These are phyloP conservation scores for Pachypeltis micranthus DNA, from an alignment of 1,140 invertebrate species.

Conservation along the genomic window DNA sequence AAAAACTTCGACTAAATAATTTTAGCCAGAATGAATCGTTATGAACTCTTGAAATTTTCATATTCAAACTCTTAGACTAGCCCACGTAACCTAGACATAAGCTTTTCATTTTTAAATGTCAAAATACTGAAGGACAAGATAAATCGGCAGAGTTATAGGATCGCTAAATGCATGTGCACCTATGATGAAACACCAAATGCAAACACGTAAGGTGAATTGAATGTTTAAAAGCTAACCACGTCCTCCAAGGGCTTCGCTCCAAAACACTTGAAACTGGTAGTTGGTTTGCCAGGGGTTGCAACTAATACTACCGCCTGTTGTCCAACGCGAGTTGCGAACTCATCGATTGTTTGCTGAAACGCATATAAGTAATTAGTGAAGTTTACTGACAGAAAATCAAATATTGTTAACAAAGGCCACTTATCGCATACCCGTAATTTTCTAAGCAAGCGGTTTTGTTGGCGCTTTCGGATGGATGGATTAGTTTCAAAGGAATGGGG, in stretches of 20 bases:
- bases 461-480: slow-evolving; percentile 88
- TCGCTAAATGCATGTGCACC: too few relatives aligned
- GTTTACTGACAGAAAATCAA: neutral
- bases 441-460: slow-evolving; percentile 84
- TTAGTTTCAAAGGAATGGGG: slow-evolving; percentile 97
- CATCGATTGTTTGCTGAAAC: slow-evolving; percentile 85
- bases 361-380: slow-evolving; percentile 9
- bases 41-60: too few relatives aligned
- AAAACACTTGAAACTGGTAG: slow-evolving; percentile 91
- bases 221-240: slow-evolving; percentile 56
- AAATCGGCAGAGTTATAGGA: too few relatives aligned
- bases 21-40: too few relatives aligned
- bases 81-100: too few relatives aligned
- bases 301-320: slow-evolving; percentile 93
- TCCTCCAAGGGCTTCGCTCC: slow-evolving; percentile 93
- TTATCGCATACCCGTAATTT: slow-evolving; percentile 60
- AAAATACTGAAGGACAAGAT: too few relatives aligned
- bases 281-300: slow-evolving; percentile 91
- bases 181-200: too few relatives aligned
- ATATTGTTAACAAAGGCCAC: neutral
- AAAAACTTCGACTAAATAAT: too few relatives aligned
- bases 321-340: slow-evolving; percentile 93
- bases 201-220: too few relatives aligned
- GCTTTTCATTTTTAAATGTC: too few relatives aligned
- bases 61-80: too few relatives aligned